Evolutionary conservation across 2,888 invertebrate genomes (phyloP), one percentile per base, ranked within the genome.

Genomic region (Sinentomon sp.): DNA sequence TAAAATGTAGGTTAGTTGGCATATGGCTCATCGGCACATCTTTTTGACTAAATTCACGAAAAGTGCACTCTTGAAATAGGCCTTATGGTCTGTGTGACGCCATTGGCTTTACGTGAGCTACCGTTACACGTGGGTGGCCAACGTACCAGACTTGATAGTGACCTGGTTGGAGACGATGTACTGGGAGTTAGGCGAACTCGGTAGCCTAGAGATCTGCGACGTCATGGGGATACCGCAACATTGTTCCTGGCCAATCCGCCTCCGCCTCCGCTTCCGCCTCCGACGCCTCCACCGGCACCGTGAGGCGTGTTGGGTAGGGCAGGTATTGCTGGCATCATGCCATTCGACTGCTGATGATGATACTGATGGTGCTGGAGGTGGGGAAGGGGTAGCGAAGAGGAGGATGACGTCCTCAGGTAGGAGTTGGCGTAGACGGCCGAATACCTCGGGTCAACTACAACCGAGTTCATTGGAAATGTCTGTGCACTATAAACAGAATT

Each of bases 381-480:
- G 4, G 44, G 46, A 3, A 48, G 54, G 17, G 55, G 57, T 20
- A 57, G 49, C 30, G 49, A 49, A 39, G 55, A 62, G 38, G 62
- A 65, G 30, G 65, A 66, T 21, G 50, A 49, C 37, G 66, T 67
- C 48, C 80, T 61, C 40, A 80, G 57, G 53, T 82, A 82, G 2
- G 82, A 82, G 54, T 83, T 83, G 35, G 53, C 54, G 48, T 83
- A 83, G 6, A 77, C 72, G 22, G 83, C 82, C 31, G 77, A 78
- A 52, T 74, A 83, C 41, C 80, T 60, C 2, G 80, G 78, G 52
- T 82, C 82, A 18, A 82, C 70, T 17, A 47, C 45, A 23, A 45
- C 43, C 35, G 43, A 40, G 35, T 43, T 43, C 35, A 41, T 42
- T 28, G 43, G 42, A 19, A 42, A n/a, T n/a, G n/a, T n/a, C n/a